Base-by-base conservation (phyloP, 2,113 vertebrate species). In the Scopus umbretta region DNA sequence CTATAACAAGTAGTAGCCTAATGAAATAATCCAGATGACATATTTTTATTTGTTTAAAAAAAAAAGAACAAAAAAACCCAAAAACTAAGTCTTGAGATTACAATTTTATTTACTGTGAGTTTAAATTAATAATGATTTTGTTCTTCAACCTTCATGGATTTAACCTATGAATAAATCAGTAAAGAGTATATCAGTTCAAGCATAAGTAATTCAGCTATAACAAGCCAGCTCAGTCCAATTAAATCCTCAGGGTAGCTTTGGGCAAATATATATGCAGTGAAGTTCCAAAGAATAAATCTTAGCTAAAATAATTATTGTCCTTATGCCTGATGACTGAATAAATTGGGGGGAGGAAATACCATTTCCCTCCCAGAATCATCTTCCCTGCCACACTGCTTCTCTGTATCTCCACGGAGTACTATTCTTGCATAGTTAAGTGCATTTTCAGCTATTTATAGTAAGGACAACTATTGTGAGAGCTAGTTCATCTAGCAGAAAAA, bases 221-320 rank as follows among this genome's bases (percentile, higher is more conserved):
- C 71, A 59, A 97, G 90, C 90, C 94, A 81, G 53, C 90, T 88
- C 86, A 29, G 84, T 56, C 81, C 94, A 97, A 86, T 96, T 95
- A 97, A 96, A 88, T 92, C 93, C 94, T 96, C 78, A 11, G 93
- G 86, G 90, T 15, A 88, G 91, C 82, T 96, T 73, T 95, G 80
- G 92, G 94, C 88, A 95, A 80, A 91, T 34, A 80, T 34, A 75
- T 55, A 45, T 25, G 83, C 73, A 79, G 78, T 16, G 42, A 74
- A 73, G 21, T 68, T 92, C 80, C 91, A 93, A 50, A 88, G 70
- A 61, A 68, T 90, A 75, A 92, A 72, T 94, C 12, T 27, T 79
- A 58, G 78, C 86, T 72, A 38, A 86, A 83, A 81, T 92, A 78
- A 85, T 93, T 89, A 73, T 23, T 91, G 78, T 81, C 86, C 73